A percentile compares a stretch with the other conserved stretches of the same genome.
Conservation (phyloP, 2,113 vertebrate genomes). For the Caretta caretta region DNA sequence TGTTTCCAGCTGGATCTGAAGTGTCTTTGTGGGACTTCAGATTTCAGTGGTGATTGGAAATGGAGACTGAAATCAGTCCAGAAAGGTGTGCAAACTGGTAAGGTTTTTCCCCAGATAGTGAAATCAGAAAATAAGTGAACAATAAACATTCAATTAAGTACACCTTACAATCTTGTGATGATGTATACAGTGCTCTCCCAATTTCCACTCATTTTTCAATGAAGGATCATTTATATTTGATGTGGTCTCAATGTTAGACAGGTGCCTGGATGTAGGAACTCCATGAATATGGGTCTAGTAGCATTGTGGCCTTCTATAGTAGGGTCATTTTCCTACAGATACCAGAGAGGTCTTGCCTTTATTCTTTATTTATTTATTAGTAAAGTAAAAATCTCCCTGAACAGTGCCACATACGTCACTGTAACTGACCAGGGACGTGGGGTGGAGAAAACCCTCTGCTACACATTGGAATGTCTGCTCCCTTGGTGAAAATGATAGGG, state of each 20-base stretch:
- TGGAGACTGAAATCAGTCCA: neutral
- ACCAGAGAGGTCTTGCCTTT: neutral
- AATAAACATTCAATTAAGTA: neutral
- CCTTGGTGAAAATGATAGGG: neutral
- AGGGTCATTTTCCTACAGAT: neutral
- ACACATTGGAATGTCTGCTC: neutral
- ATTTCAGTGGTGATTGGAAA: neutral
- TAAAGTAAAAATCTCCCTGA: neutral
- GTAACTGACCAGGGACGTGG: neutral
- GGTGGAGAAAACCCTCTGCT: neutral
- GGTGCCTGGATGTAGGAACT: neutral
- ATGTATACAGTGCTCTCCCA: accelerated
- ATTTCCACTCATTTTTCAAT: neutral
- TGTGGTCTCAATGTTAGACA: neutral
- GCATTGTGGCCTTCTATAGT: neutral
- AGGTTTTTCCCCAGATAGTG: neutral
- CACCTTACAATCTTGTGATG: neutral
- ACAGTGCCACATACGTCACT: neutral
- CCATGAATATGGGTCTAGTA: neutral
- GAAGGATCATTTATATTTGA: neutral
- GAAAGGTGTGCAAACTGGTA: neutral
- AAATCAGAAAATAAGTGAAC: neutral
- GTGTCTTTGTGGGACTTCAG: neutral
- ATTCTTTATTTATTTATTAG: neutral
- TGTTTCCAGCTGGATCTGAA: neutral